Base-by-base conservation (phyloP, 92 coral and sea anemone genomes). In the Meandrina meandrites region DNA sequence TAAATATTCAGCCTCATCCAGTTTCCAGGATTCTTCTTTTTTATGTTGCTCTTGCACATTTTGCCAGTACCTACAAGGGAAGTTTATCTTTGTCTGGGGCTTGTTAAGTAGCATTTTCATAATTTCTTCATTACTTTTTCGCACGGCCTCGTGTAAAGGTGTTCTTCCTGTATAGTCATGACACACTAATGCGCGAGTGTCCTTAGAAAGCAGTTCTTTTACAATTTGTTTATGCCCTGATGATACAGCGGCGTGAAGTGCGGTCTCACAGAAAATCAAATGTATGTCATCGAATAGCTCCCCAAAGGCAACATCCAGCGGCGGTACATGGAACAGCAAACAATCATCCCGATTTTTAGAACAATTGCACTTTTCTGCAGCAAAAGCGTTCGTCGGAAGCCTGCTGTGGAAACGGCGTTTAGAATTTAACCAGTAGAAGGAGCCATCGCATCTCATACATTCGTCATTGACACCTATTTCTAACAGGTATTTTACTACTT, bases 171-270 rank as follows among this genome's bases (percentile, higher is more conserved):
- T 70, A 53, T 21, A 75, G 71, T 94, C 90, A 17, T 48, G 4
- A 79, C 98, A 92, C 7, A 78, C 56, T n/a, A 90, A 64, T 0
- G 95, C 66, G 13, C 75, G 64, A 18, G 75, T 60, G 16, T 83
- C 47, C 17, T 79, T 36, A 32, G 85, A 47, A 17, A 92, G 34
- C 0, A 94, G 88, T 10, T 80, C 50, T 75, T 79, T 22, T 7
- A 83, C 91, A 35, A 92, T 88, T 16, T 83, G 77, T 12, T 53
- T 68, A 62, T 94, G 91, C 18, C 71, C 75, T 47, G 76, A 81
- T 4, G 87, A 35, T 69, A 92, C 90, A 0, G 98, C 95, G 9
- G 91, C 90, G 40, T 89, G 85, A 40, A 94, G 90, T 17, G 95
- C 95, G 37, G 98, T 82, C n/a, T 88, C 91, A 66, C 94, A 84